phyloP scores from a whole-genome alignment of 2,888 invertebrate species.

The Cantharis rufa region DNA sequence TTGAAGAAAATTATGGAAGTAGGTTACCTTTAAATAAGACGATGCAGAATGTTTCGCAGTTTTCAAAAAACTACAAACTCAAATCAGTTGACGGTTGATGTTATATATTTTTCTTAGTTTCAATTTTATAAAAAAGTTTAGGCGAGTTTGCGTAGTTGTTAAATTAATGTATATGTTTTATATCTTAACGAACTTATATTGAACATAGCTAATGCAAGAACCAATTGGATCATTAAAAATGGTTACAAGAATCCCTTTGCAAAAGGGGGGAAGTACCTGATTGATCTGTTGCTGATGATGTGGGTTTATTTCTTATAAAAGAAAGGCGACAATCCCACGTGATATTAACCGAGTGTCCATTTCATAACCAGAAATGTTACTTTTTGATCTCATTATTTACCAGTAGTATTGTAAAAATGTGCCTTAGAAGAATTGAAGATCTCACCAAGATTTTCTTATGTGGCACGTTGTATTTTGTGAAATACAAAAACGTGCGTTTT shows the following conservation, averaged over 20 bases:
- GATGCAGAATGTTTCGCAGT: slow-evolving; percentile 5
- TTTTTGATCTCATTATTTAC: slow-evolving; percentile 26
- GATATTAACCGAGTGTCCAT: slow-evolving; percentile 1
- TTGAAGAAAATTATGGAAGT: slow-evolving; percentile 1
- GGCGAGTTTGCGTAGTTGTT: slow-evolving; percentile 22
- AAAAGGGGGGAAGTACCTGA: not conserved
- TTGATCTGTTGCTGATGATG: not conserved
- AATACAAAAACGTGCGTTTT: not conserved
- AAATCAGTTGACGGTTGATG: not conserved
- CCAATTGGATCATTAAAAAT: not conserved
- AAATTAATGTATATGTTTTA: slow-evolving; percentile 7
- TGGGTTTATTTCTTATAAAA: not conserved
- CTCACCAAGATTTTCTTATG: not conserved
- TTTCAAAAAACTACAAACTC: slow-evolving; percentile 16
- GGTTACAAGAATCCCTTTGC: not conserved
- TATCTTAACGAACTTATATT: not conserved
- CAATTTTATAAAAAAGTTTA: slow-evolving; percentile 29
- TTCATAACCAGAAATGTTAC: slow-evolving; percentile 3
- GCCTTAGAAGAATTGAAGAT: not conserved
- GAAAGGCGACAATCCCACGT: not conserved
- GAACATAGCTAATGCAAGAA: not conserved
- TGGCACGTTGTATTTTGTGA: not conserved
- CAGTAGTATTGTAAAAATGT: slow-evolving; percentile 11
- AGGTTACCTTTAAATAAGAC: not conserved
- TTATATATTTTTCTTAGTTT: slow-evolving; percentile 22